Conservation (phyloP, 2,888 invertebrate genomes). For the Cheilosia grossa region DNA sequence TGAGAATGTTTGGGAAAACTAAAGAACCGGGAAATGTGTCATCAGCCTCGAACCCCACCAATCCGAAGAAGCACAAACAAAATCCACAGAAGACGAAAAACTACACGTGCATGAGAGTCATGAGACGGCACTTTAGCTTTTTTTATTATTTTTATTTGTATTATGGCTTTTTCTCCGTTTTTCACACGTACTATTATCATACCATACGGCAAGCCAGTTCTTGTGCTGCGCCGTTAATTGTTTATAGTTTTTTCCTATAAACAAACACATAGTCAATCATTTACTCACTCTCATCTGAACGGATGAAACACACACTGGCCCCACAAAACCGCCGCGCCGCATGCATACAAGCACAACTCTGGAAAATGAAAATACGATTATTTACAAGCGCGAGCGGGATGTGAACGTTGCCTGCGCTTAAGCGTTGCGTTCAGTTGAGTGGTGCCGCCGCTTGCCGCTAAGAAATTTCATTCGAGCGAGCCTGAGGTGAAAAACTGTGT, state of each 20-base stretch:
- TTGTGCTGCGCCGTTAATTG: constrained; percentile 33
- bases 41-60: constrained; percentile 17
- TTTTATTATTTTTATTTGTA: constrained; percentile 2
- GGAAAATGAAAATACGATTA: constrained; percentile 1
- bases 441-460: background rate
- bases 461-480: background rate
- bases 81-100: constrained; percentile 17
- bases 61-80: background rate
- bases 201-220: constrained; percentile 3
- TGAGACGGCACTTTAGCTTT: constrained; percentile 14
- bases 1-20: background rate
- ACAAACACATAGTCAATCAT: constrained; percentile 28
- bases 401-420: constrained; percentile 5
- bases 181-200: constrained; percentile 8
- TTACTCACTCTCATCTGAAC: constrained; percentile 1
- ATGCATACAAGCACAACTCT: background rate
- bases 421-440: background rate
- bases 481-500: constrained; percentile 16
- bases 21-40: constrained; percentile 38
- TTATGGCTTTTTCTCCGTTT: background rate
- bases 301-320: background rate
- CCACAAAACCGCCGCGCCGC: background rate
- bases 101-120: constrained; percentile 45
- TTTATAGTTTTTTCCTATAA: constrained; percentile 42
- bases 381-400: constrained; percentile 19